Base-by-base conservation (phyloP, 2,113 vertebrate species). In the Arizona elegans region DNA sequence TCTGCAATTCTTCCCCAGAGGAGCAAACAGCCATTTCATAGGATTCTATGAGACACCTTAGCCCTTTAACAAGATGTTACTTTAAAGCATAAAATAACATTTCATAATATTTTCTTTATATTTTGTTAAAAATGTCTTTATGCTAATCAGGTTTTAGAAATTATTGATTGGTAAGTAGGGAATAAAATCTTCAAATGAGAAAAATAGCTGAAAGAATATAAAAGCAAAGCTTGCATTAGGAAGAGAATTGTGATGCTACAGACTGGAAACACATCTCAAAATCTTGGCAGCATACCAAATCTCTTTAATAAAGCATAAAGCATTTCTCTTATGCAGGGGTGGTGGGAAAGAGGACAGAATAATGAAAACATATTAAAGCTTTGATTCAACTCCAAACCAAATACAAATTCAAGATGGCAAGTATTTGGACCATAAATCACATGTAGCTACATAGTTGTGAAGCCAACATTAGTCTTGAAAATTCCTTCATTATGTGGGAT, bases 331-430 rank as follows among this genome's bases (percentile, higher is more conserved):
- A 94, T 94, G 89, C 55, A 94, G 93, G 94, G 92, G 62, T 8
- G 47, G 90, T 95, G 91, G 94, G 94, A 96, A 96, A 95, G 90
- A 96, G 90, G 86, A 92, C 87, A 29, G 85, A 50, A 87, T 95
- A 95, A 94, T 86, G 87, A 91, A 9, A 90, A 86, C 75, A 8
- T 91, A 38, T 90, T 94, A 88, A 97, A 95, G 29, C 88, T 54
- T 93, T 95, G 93, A 92, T 86, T 95, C 87, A 97, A 96, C 96
- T 96, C 93, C 89, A 96, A 96, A 96, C 56, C 88, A 97, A 97
- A 97, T 95, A 95, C 93, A 96, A 96, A 97, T 97, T 97, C 96
- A 96, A 96, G 95, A 97, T 94, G 70, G 52, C 95, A 96, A 96
- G 96, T 97, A 97, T 96, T 96, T 97, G 92, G 85, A 88, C 90